phyloP scores from a whole-genome alignment of 2,113 vertebrate genomes.

The Vanacampus margaritifer region DNA sequence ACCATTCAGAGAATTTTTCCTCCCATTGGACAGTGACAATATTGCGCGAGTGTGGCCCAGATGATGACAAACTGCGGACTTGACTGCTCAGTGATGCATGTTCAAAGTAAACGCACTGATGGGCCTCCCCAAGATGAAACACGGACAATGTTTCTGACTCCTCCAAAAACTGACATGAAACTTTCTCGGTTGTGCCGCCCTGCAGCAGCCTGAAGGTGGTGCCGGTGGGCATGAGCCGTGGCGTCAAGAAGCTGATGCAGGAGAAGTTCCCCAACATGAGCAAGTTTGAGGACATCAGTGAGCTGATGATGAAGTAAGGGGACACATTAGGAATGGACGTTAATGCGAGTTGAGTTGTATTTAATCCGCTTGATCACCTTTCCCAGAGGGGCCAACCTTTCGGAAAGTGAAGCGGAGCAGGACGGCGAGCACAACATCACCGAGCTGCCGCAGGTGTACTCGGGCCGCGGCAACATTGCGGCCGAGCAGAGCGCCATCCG shows the following conservation, averaged over 20 bases:
- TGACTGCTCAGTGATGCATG: conserved; percentile 73
- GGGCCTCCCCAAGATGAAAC: conserved; percentile 2
- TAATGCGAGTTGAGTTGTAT: background rate
- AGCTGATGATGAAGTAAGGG: conserved; percentile 86
- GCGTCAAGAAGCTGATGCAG: conserved; percentile 91
- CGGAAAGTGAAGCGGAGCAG: conserved; percentile 88
- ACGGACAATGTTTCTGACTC: background rate
- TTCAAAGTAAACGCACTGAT: conserved; percentile 83
- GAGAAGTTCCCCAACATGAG: conserved; percentile 91
- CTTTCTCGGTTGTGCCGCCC: background rate
- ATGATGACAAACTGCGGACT: conserved; percentile 65
- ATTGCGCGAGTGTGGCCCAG: conserved; percentile 17
- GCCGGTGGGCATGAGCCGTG: conserved; percentile 86
- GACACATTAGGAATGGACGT: too few species aligned
- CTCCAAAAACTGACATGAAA: background rate
- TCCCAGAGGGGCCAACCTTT: conserved; percentile 81
- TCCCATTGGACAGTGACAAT: too few species aligned
- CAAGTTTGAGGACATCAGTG: conserved; percentile 89
- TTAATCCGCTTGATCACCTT: background rate
- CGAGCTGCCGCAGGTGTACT: conserved; percentile 81
- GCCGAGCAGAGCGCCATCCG: conserved; percentile 87
- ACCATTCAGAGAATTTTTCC: too few species aligned
- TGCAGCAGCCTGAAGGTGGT: conserved; percentile 89
- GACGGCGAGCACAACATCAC: conserved; percentile 87
- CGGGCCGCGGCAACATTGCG: conserved; percentile 86